A percentile compares a stretch with the other conserved stretches of the same genome.
Conservation (phyloP, 2,888 invertebrate species). For the Scaeva pyrastri region DNA sequence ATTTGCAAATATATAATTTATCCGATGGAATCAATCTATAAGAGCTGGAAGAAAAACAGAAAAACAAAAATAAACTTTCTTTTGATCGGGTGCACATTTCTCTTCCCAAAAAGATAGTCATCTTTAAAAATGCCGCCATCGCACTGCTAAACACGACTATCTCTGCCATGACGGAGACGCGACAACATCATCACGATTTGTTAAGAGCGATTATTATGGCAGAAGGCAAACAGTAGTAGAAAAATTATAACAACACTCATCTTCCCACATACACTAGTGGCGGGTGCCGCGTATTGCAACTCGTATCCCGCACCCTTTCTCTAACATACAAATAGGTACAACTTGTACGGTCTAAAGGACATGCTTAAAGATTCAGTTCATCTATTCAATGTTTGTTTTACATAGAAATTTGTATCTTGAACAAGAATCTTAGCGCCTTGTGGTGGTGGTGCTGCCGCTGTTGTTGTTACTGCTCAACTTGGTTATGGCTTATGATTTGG, state of each 20-base stretch:
- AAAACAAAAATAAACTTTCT: slow-evolving; percentile 51
- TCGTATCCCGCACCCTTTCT: background rate
- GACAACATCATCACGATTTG: slow-evolving; percentile 68
- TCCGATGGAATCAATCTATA: slow-evolving; percentile 37
- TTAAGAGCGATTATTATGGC: slow-evolving; percentile 20
- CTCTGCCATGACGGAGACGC: slow-evolving; percentile 46
- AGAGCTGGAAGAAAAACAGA: background rate
- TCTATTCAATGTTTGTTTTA: slow-evolving; percentile 13
- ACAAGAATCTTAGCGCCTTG: slow-evolving; percentile 67
- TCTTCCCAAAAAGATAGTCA: slow-evolving; percentile 66
- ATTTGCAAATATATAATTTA: slow-evolving; percentile 15
- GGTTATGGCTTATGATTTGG: slow-evolving; percentile 50
- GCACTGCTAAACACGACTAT: slow-evolving; percentile 49
- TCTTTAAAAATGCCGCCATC: slow-evolving; percentile 61
- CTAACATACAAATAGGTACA: too few relatives aligned
- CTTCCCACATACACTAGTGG: slow-evolving; percentile 32
- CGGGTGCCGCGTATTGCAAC: background rate
- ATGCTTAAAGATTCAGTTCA: slow-evolving; percentile 12
- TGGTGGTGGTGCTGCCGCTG: background rate
- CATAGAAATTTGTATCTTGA: slow-evolving; percentile 39
- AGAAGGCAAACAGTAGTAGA: slow-evolving; percentile 19
- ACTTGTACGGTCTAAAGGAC: slow-evolving; percentile 7
- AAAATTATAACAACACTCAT: slow-evolving; percentile 54
- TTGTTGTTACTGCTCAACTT: slow-evolving; percentile 9
- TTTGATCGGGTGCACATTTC: slow-evolving; percentile 57